phyloP scores from a whole-genome alignment of 2,113 vertebrate species.

The Argyrosomus japonicus region DNA sequence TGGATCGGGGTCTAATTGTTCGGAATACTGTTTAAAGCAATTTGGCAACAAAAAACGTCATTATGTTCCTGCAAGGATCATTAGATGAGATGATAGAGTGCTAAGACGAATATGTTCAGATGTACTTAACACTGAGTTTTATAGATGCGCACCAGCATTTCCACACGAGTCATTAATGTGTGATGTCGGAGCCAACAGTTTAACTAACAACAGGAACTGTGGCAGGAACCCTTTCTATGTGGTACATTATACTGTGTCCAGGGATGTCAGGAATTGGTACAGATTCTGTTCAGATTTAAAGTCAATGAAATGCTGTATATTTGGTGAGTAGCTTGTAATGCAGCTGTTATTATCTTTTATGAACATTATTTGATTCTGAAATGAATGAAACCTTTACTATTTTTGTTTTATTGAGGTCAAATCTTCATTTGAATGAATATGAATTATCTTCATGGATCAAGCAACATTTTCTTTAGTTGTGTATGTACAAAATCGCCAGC shows the following conservation, averaged over 20 bases:
- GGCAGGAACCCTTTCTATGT: not conserved
- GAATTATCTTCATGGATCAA: not conserved
- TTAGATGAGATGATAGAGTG: slow-evolving; percentile 3
- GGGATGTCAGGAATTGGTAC: too few species aligned
- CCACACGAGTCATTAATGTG: not conserved
- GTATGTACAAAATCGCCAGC: not conserved
- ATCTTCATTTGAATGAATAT: not conserved
- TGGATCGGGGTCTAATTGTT: not conserved
- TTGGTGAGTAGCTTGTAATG: not conserved
- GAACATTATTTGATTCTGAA: not conserved
- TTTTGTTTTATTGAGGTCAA: too few species aligned
- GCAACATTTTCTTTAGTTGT: not conserved
- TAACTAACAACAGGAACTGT: not conserved
- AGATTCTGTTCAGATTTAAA: not conserved
- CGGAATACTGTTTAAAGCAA: not conserved
- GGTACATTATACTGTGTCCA: not conserved
- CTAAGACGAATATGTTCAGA: not conserved
- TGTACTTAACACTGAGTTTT: not conserved
- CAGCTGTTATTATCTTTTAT: not conserved
- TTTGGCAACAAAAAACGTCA: not conserved
- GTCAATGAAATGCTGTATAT: not conserved
- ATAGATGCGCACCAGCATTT: not conserved
- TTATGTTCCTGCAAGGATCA: slow-evolving; percentile 7
- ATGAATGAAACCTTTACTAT: too few species aligned
- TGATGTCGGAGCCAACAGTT: not conserved